Evolutionary conservation across 2,113 vertebrate genomes (phyloP).

Genomic region (Camelus bactrianus): DNA sequence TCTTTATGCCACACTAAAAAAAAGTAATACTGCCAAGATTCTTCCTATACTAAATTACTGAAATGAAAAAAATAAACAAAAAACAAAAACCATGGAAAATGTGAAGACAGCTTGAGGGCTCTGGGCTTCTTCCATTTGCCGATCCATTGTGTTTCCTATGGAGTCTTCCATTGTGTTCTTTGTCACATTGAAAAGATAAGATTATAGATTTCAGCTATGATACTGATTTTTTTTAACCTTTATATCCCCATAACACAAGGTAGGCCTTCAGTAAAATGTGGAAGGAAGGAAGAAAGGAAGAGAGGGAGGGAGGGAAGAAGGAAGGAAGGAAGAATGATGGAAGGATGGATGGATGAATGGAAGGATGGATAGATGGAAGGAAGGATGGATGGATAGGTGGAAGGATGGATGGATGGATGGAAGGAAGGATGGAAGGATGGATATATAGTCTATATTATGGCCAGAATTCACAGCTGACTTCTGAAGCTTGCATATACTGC

Average conservation of each 20-base stretch:
- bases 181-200: slow-evolving; percentile 8
- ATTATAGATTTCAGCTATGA: not conserved
- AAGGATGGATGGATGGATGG: not conserved
- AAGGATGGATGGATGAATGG: not conserved
- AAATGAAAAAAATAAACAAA: not conserved
- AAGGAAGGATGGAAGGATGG: not conserved
- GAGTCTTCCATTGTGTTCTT: not conserved
- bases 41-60: not conserved
- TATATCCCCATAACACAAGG: not conserved
- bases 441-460: not conserved
- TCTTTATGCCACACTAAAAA: not conserved
- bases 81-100: not conserved
- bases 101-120: not conserved
- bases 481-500: not conserved
- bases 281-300: not conserved
- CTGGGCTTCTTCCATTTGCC: not conserved
- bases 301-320: no score
- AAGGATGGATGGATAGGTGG: not conserved
- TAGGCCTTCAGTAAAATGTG: not conserved
- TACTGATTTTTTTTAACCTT: not conserved
- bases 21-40: not conserved
- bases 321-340: not conserved
- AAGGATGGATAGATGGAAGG: not conserved
- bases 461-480: not conserved
- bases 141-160: not conserved